Evolutionary conservation across 2,113 vertebrate genomes (phyloP), one percentile per base, ranked within the genome.

Genomic region (Ardeotis arabs): DNA sequence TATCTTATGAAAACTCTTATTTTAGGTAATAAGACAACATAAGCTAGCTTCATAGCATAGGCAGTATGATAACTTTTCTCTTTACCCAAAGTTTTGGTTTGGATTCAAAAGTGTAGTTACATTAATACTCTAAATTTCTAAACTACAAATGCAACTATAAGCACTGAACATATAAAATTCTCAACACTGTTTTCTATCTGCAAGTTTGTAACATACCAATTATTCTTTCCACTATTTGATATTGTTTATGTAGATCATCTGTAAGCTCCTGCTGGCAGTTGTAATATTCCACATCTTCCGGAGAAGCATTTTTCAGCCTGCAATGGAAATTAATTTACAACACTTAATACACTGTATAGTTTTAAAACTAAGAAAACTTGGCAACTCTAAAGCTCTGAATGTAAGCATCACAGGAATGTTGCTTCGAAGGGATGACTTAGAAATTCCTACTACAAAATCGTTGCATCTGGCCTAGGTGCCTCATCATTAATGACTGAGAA

Each of bases 261-360:
- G 99, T 99, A 87, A 99, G 97, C 66, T 99, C 99, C 89, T 99
- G 99, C 64, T 99, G 99, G 92, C 99, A 99, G 93, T 99, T 99
- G 45, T 99, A 99, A 98, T 99, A 99, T 89, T 99, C 99, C 31
- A 99, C 98, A 97, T 99, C 99, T 97, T 99, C 99, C n/a, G 99
- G 99, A 89, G 99, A 99, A 80, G 99, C 99, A 2, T 98, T 94
- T 98, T 99, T 99, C 92, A 99, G 97, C 99, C 99, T 99, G 93
- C 37, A 97, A 95, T 12, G 8, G 28, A 27, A 95, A 87, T 93
- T 92, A 39, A 81, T 90, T 81, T 56, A 60, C 16, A 79, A 53
- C 18, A 35, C 7, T 84, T 83, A 88, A 4, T 85, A 80, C 4
- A 89, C 6, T 18, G 11, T 33, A 17, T 3, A 33, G 21, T 16